Conservation (phyloP, 2,888 invertebrate species). For the Athalia cordata region DNA sequence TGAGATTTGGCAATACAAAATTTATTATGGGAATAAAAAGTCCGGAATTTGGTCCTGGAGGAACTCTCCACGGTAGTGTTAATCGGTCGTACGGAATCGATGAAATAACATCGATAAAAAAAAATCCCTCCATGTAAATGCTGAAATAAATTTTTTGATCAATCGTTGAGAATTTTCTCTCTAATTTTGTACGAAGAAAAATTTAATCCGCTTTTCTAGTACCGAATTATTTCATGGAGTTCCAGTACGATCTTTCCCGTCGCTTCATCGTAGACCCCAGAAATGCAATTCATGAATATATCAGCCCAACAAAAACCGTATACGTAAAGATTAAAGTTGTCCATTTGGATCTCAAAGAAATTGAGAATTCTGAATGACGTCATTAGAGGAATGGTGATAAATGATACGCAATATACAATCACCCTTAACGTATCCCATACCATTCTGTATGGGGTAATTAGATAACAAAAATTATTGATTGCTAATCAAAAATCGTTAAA, state of each 20-base stretch:
- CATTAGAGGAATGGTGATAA: constrained; percentile 65
- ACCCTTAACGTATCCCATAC: constrained; percentile 66
- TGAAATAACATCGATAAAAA: constrained; percentile 63
- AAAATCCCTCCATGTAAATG: constrained; percentile 58
- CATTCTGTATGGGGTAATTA: constrained; percentile 56
- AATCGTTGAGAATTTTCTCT: no score
- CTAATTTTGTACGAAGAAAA: background rate
- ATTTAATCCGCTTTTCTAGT: constrained; percentile 36
- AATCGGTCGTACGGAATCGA: constrained; percentile 67
- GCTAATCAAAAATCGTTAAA: no score
- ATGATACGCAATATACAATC: constrained; percentile 59
- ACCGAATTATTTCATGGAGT: constrained; percentile 61
- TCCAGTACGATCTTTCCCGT: constrained; percentile 56
- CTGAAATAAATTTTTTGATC: constrained; percentile 50
- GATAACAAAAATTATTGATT: background rate
- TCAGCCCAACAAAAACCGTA: constrained; percentile 67
- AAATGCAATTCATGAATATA: constrained; percentile 61
- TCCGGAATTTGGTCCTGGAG: constrained; percentile 58
- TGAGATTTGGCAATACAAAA: constrained; percentile 62
- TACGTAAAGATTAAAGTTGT: constrained; percentile 60
- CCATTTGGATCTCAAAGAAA: constrained; percentile 57
- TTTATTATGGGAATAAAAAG: constrained; percentile 57
- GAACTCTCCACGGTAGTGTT: constrained; percentile 61
- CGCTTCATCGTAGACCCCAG: constrained; percentile 59
- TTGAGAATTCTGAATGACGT: constrained; percentile 63